Evolutionary conservation across 2,113 vertebrate species (phyloP).

Genomic region (Malaclemys terrapin): DNA sequence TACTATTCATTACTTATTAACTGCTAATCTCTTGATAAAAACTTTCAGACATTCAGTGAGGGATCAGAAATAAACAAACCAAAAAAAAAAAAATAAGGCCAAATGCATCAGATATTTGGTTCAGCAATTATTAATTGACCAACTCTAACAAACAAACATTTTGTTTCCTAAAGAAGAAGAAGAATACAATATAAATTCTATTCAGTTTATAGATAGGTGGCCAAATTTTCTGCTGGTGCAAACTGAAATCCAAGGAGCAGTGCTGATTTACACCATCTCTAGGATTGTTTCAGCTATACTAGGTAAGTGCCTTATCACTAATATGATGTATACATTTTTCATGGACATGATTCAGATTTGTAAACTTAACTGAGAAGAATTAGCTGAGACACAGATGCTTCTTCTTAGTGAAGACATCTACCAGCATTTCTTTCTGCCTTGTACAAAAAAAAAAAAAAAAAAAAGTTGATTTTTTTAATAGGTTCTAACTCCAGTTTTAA

Average conservation of each 20-base stretch:
- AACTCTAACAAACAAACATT: neutral
- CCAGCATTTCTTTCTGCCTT: neutral
- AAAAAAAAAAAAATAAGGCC: neutral
- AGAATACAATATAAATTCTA: neutral
- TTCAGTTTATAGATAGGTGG: neutral
- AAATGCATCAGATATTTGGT: neutral
- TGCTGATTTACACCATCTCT: neutral
- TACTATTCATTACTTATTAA: constrained; percentile 14
- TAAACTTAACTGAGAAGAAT: neutral
- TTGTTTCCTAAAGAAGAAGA: neutral
- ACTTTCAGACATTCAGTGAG: neutral
- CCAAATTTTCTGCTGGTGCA: neutral
- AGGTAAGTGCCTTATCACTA: neutral
- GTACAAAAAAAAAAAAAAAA: neutral
- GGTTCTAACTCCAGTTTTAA: constrained; percentile 47
- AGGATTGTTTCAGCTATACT: neutral
- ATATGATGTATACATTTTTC: neutral
- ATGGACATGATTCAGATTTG: neutral
- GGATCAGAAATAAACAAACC: neutral
- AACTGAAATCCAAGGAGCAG: neutral
- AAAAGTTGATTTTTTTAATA: constrained; percentile 48
- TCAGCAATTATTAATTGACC: neutral
- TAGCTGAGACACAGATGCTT: neutral
- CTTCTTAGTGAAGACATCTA: constrained; percentile 6
- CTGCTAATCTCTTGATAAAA: constrained; percentile 23